These are phyloP conservation scores for Coelopa frigida DNA, from an alignment of 1,140 invertebrate species.

Conservation along the genomic window DNA sequence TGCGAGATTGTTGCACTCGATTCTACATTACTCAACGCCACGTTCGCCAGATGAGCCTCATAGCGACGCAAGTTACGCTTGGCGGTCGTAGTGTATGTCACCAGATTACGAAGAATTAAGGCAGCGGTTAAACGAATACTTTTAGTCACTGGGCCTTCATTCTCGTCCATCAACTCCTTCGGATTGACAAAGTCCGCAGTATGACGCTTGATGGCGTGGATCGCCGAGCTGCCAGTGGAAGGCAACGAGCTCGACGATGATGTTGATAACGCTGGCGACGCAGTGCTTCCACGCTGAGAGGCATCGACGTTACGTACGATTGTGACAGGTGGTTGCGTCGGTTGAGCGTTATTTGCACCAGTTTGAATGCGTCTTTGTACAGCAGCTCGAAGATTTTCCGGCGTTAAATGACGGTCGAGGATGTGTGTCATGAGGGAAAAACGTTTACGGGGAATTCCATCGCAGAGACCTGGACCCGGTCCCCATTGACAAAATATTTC, in stretches of 20 bases:
- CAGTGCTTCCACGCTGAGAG: slow-evolving; percentile 20
- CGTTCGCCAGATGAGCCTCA: slow-evolving; percentile 82
- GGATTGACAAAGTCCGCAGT: slow-evolving; percentile 83
- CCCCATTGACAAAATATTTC: slow-evolving; percentile 66
- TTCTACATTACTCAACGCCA: slow-evolving; percentile 91
- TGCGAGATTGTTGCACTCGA: slow-evolving; percentile 91
- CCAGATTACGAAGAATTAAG: slow-evolving; percentile 93
- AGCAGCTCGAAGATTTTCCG: slow-evolving; percentile 59
- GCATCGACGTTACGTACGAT: slow-evolving; percentile 35
- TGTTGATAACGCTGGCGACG: slow-evolving; percentile 34
- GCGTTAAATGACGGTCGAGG: slow-evolving; percentile 83
- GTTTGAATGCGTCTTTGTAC: slow-evolving; percentile 54
- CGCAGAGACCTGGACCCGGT: slow-evolving; percentile 59
- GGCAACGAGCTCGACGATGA: slow-evolving; percentile 7
- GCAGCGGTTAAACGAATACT: slow-evolving; percentile 95
- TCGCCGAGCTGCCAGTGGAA: slow-evolving; percentile 57
- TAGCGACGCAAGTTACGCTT: slow-evolving; percentile 83
- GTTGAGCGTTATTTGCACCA: slow-evolving; percentile 39
- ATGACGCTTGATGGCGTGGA: slow-evolving; percentile 89
- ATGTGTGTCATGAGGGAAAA: slow-evolving; percentile 91
- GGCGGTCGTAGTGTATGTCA: slow-evolving; percentile 84
- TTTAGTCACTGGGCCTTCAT: slow-evolving; percentile 97
- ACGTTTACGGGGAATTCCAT: slow-evolving; percentile 75
- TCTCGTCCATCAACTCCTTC: slow-evolving; percentile 88
- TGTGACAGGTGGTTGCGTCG: slow-evolving; percentile 41